phyloP scores from a whole-genome alignment of 2,888 invertebrate genomes.

The Eulithis prunata region DNA sequence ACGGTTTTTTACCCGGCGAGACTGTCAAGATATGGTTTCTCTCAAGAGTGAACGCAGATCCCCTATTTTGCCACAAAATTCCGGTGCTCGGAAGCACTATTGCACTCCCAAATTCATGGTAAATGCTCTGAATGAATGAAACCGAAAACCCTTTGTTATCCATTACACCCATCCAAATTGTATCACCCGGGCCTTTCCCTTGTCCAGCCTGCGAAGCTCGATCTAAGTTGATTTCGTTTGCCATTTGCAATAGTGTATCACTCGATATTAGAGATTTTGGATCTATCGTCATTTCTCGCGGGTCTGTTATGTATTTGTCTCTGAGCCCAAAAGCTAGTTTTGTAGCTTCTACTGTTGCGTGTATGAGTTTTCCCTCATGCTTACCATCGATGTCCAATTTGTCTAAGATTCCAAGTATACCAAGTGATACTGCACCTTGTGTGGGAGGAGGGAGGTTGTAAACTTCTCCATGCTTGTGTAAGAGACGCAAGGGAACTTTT shows the following conservation, averaged over 20 bases:
- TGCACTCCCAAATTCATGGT: constrained; percentile 68
- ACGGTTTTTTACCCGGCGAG: constrained; percentile 74
- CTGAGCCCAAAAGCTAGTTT: constrained; percentile 64
- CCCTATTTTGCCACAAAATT: constrained; percentile 75
- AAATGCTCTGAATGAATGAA: constrained; percentile 76
- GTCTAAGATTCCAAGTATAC: constrained; percentile 70
- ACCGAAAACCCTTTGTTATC: constrained; percentile 75
- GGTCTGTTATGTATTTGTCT: constrained; percentile 69
- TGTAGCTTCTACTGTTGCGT: constrained; percentile 70
- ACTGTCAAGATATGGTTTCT: constrained; percentile 58
- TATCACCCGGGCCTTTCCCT: constrained; percentile 69
- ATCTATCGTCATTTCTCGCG: constrained; percentile 64
- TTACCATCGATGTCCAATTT: constrained; percentile 64
- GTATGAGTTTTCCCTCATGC: constrained; percentile 70
- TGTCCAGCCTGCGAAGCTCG: constrained; percentile 49
- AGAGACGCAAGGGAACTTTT: constrained; percentile 62
- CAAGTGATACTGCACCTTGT: constrained; percentile 71
- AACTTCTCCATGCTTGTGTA: constrained; percentile 65
- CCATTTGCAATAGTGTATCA: constrained; percentile 58
- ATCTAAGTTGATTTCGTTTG: constrained; percentile 56
- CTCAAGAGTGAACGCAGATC: constrained; percentile 61
- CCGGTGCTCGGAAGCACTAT: constrained; percentile 72
- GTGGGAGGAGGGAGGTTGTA: constrained; percentile 75
- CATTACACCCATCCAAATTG: constrained; percentile 77
- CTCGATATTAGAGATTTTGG: constrained; percentile 58